Conservation (phyloP, 2,888 invertebrate genomes). For the Brachylomia viminalis region DNA sequence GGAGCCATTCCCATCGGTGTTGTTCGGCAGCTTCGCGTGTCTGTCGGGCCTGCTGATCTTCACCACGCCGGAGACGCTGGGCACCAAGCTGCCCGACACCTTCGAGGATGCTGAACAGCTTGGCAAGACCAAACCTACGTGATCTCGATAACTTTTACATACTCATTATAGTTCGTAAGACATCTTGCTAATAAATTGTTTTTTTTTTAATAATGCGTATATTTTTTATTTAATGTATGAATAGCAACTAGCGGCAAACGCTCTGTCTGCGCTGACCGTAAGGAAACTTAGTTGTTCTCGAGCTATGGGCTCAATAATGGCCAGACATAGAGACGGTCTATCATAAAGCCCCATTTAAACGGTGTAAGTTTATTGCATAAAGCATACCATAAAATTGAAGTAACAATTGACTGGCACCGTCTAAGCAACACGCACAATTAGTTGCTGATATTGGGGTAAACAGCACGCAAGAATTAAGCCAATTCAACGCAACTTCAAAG, state of each 20-base stretch:
- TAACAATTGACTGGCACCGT: background rate
- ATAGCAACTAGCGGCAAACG: background rate
- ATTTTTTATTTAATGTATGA: background rate
- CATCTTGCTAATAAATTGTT: conserved; percentile 30
- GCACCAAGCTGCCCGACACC: conserved; percentile 90
- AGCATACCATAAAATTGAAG: background rate
- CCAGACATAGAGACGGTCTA: background rate
- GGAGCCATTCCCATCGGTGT: conserved; percentile 87
- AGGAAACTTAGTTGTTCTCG: background rate
- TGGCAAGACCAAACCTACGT: conserved; percentile 67
- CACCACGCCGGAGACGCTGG: conserved; percentile 88
- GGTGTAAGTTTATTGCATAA: background rate
- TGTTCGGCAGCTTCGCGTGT: conserved; percentile 90
- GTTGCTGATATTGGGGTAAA: background rate
- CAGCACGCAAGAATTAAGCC: background rate
- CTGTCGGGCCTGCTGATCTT: conserved; percentile 83
- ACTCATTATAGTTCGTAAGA: conserved; percentile 14
- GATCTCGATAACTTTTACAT: conserved; percentile 61
- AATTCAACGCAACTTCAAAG: no score
- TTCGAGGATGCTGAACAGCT: conserved; percentile 89
- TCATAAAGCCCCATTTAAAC: background rate
- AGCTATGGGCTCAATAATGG: background rate
- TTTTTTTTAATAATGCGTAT: conserved; percentile 1
- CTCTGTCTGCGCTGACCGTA: background rate
- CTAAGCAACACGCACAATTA: background rate